Evolutionary conservation across 2,888 invertebrate genomes (phyloP), one percentile per base, ranked within the genome.

Genomic region (Bruchidius siliquastri): DNA sequence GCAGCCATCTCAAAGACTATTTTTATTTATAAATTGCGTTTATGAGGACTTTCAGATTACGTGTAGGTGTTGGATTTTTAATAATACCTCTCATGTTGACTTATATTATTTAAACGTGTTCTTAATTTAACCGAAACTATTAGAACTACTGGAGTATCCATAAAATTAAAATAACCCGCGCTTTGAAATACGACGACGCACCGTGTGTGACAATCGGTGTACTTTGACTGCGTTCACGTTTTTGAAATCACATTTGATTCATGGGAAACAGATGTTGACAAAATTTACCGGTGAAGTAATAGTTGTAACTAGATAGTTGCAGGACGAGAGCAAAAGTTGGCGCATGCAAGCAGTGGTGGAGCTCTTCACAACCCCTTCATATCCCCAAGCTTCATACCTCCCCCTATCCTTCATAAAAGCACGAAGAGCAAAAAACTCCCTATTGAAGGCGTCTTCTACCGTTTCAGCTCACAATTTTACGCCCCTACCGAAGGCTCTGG

Each of bases 21-120:
- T 76, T 79, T 80, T 80, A 79, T 81, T 79, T 79, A 78, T 79
- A 49, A 77, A 77, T 79, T 78, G 72, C 76, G 77, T 77, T 72
- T 74, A 78, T 77, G 79, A 77, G 76, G 76, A 76, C 72, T 76
- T 75, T 49, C 49, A 76, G 74, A 80, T 77, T 78, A 76, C 76
- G 76, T 70, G 79, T 80, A 78, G 79, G 80, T 76, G 80, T 77
- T 76, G 76, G 72, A 79, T 76, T 77, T 77, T 76, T 77, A 49
- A 49, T 49, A 49, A 76, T 76, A 73, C 73, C 72, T 74, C 67
- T 67, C 72, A 75, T 49, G 49, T 49, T 49, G 74, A 76, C 76
- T 76, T 76, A 74, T 76, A 76, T 74, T 74, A 73, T 72, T 71
- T 67, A 22, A 21, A 66, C 18, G 67, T 73, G 20, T 30, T 70